Percentiles rank a stretch among this genome's conserved stretches.
Conservation (phyloP, 92 coral and sea anemone species). For the Blastomussa wellsi region DNA sequence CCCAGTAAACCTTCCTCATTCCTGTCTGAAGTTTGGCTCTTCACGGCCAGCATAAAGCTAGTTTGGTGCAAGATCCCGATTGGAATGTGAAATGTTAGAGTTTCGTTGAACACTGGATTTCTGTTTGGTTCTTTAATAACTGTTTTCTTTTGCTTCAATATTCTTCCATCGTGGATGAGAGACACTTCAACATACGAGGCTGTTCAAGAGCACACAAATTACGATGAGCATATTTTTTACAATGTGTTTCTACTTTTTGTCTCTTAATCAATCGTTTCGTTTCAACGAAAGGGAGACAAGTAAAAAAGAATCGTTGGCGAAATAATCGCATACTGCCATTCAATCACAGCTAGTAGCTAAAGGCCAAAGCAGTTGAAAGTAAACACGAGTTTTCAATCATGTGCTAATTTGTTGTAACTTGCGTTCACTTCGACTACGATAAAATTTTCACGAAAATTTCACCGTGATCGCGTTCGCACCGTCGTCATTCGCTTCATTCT, state of each 20-base stretch:
- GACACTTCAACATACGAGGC: conserved; percentile 84
- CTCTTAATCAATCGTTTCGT: no score
- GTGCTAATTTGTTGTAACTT: no score
- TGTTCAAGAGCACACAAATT: conserved; percentile 13
- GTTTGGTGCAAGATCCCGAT: conserved; percentile 86
- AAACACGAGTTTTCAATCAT: no score
- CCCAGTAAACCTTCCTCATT: conserved; percentile 70
- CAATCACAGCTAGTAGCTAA: no score
- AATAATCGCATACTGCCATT: no score
- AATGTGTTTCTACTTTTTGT: background rate
- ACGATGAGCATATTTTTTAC: background rate
- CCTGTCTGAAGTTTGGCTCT: conserved; percentile 50
- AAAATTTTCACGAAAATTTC: no score
- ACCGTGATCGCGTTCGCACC: no score
- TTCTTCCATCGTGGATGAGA: conserved; percentile 67
- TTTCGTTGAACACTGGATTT: conserved; percentile 88
- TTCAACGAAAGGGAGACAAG: no score
- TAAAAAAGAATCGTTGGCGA: no score
- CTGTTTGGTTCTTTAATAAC: conserved; percentile 49
- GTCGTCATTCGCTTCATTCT: no score
- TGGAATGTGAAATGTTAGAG: conserved; percentile 90
- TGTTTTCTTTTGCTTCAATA: conserved; percentile 75
- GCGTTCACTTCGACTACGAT: no score
- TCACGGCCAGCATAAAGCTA: conserved; percentile 72
- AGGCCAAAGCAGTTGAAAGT: no score